Percentiles rank a stretch among this genome's conserved stretches.
Conservation (phyloP, 2,113 vertebrate genomes). For the Leuciscus idus region DNA sequence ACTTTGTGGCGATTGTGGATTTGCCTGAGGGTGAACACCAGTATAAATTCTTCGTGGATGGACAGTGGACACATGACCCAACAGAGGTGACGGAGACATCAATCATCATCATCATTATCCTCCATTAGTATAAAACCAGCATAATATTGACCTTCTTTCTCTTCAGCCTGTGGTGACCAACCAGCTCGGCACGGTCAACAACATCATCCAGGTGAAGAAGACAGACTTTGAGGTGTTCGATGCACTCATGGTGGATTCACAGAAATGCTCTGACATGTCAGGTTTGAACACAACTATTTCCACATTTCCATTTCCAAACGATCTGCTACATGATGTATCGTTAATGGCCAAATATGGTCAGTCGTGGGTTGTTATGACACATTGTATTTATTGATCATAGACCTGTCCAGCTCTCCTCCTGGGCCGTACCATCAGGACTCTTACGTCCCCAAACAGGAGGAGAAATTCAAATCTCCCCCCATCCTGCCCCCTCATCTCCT, state of each 20-base stretch:
- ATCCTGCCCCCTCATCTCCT: slow-evolving; percentile 96
- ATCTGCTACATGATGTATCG: background rate
- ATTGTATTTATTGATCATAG: slow-evolving; percentile 66
- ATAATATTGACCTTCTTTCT: background rate
- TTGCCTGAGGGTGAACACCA: slow-evolving; percentile 98
- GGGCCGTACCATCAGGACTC: slow-evolving; percentile 97
- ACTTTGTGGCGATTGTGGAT: slow-evolving; percentile 95
- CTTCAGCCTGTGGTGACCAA: slow-evolving; percentile 90
- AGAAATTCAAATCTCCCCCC: slow-evolving; percentile 91
- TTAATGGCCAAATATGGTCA: background rate
- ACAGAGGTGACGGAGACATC: slow-evolving; percentile 80
- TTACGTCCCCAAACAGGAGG: slow-evolving; percentile 91
- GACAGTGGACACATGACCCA: slow-evolving; percentile 96
- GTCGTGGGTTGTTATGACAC: background rate
- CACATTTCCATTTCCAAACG: background rate
- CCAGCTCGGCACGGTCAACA: slow-evolving; percentile 95
- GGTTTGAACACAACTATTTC: slow-evolving; percentile 70
- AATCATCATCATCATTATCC: background rate
- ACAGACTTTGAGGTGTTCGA: slow-evolving; percentile 99
- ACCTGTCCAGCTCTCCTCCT: slow-evolving; percentile 94
- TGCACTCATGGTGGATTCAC: slow-evolving; percentile 98
- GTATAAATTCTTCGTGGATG: slow-evolving; percentile 98
- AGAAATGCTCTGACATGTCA: slow-evolving; percentile 94
- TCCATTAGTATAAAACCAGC: background rate
- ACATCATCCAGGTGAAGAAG: slow-evolving; percentile 97